Conservation (phyloP, 2,113 vertebrate species). For the Cavia porcellus region DNA sequence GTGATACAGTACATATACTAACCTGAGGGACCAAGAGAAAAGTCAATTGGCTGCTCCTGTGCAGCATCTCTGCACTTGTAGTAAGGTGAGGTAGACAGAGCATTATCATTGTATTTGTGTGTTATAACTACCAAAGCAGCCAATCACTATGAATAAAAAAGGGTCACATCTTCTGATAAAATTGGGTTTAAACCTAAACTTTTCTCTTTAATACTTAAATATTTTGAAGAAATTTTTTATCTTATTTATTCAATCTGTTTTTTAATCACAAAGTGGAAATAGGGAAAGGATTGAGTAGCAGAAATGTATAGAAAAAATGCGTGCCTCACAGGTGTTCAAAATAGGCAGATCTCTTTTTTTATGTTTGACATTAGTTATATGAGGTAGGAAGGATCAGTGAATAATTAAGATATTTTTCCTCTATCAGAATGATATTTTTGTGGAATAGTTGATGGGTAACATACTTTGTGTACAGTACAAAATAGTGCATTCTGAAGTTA, state of each 20-base stretch:
- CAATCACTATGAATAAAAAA: background rate
- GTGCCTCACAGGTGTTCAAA: constrained; percentile 16
- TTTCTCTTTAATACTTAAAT: background rate
- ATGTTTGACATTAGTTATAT: constrained; percentile 29
- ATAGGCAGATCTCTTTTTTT: constrained; percentile 24
- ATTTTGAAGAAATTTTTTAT: background rate
- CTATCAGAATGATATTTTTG: constrained; percentile 65
- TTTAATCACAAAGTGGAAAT: background rate
- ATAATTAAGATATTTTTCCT: constrained; percentile 9
- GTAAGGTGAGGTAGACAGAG: constrained; percentile 47
- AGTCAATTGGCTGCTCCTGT: background rate
- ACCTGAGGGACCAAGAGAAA: constrained; percentile 18
- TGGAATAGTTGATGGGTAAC: constrained; percentile 28
- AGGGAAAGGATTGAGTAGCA: background rate
- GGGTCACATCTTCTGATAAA: background rate
- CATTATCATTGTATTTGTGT: constrained; percentile 31
- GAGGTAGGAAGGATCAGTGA: constrained; percentile 50
- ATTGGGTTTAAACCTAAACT: background rate
- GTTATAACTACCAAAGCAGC: background rate
- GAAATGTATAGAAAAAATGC: background rate
- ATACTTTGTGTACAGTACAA: background rate
- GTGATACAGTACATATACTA: background rate
- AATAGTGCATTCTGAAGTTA: constrained; percentile 6
- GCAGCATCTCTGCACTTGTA: background rate
- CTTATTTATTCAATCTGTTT: constrained; percentile 14